These are phyloP conservation scores for Eilema griseolum DNA, from an alignment of 2,888 invertebrate species.

Conservation along the genomic window DNA sequence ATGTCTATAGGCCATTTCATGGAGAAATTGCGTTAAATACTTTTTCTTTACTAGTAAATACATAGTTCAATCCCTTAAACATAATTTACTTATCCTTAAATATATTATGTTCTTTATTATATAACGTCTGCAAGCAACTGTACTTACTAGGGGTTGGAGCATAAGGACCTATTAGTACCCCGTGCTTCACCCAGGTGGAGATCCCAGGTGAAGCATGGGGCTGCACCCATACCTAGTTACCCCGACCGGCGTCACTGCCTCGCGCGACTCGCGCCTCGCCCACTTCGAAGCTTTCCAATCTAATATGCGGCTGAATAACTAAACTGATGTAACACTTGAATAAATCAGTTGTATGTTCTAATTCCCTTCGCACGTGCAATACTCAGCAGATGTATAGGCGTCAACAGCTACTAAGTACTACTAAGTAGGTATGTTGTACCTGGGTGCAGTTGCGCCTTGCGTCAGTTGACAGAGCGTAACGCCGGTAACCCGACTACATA, in stretches of 20 bases:
- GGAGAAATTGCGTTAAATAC: too few species aligned
- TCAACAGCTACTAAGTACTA: background rate
- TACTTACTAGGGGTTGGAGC: too few species aligned
- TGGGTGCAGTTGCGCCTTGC: background rate
- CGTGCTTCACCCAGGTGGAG: too few species aligned
- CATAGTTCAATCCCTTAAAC: too few species aligned
- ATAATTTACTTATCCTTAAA: too few species aligned
- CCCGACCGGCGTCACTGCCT: background rate
- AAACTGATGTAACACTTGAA: background rate
- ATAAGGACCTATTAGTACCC: too few species aligned
- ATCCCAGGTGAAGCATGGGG: too few species aligned
- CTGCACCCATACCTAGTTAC: too few species aligned
- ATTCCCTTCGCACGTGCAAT: background rate
- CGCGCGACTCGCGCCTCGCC: background rate
- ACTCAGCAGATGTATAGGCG: background rate
- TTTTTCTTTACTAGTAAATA: too few species aligned
- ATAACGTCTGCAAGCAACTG: too few species aligned
- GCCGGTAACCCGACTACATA: conserved; percentile 16
- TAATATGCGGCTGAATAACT: background rate
- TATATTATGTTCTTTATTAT: too few species aligned
- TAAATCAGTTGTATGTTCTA: conserved; percentile 2
- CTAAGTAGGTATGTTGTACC: background rate
- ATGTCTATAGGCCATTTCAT: too few species aligned
- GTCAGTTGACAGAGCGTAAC: background rate
- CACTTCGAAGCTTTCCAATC: background rate